Percentiles rank a stretch among this genome's conserved stretches.
These are phyloP conservation scores for Drosophila pruinosa DNA, from an alignment of 1,140 invertebrate species.

Conservation along the genomic window DNA sequence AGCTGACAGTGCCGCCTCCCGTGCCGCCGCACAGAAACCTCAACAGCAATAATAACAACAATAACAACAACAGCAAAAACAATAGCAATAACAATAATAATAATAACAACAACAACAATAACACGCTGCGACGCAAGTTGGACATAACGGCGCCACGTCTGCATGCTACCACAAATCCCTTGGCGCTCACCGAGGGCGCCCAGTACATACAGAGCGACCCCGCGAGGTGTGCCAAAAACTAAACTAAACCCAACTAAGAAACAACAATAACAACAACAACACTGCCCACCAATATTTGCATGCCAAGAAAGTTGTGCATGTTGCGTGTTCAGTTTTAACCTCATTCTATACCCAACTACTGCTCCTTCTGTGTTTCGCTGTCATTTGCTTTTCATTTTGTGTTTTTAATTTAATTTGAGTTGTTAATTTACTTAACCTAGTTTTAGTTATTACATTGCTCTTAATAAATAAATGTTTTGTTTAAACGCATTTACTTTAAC, in stretches of 20 bases:
- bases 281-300: conserved; percentile 20
- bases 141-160: conserved; percentile 87
- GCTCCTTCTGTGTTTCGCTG: background rate
- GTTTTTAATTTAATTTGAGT: background rate
- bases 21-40: conserved; percentile 16
- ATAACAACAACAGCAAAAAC: conserved; percentile 28
- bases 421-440: background rate
- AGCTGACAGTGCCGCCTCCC: conserved; percentile 18
- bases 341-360: background rate
- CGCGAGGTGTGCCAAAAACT: conserved; percentile 63
- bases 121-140: conserved; percentile 81
- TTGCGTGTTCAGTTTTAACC: conserved; percentile 1
- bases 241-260: conserved; percentile 21
- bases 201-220: conserved; percentile 71
- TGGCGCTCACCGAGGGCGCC: conserved; percentile 85
- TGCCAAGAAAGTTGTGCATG: conserved; percentile 6
- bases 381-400: background rate
- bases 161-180: conserved; percentile 88
- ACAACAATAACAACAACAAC: conserved; percentile 20
- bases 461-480: conserved; percentile 35
- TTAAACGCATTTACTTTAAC: conserved; percentile 7
- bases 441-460: background rate
- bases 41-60: conserved; percentile 39
- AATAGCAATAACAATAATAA: conserved; percentile 42
- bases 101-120: conserved; percentile 35